phyloP scores from a whole-genome alignment of 2,113 vertebrate species.

The Apaloderma vittatum region DNA sequence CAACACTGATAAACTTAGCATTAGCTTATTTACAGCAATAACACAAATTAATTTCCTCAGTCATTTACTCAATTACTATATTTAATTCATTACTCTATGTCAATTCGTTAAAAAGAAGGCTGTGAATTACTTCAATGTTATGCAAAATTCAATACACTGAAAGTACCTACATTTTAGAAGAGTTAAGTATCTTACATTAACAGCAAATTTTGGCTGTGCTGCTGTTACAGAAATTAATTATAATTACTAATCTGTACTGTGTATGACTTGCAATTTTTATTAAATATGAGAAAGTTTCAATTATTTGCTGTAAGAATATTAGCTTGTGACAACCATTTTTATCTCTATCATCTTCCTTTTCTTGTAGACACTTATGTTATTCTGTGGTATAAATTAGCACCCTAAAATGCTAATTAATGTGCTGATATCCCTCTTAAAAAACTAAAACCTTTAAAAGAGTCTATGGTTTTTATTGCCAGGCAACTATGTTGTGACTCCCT shows the following conservation, averaged over 20 bases:
- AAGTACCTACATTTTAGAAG: not conserved
- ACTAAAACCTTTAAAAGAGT: not conserved
- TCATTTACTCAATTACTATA: conserved; percentile 17
- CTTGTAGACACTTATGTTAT: not conserved
- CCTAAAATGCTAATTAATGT: not conserved
- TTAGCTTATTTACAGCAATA: conserved; percentile 12
- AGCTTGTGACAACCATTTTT: not conserved
- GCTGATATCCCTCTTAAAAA: not conserved
- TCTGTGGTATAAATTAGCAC: not conserved
- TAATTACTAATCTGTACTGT: not conserved
- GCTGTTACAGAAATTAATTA: not conserved
- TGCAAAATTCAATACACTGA: not conserved
- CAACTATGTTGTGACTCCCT: not conserved
- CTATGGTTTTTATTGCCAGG: not conserved
- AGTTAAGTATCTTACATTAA: not conserved
- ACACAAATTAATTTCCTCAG: not conserved
- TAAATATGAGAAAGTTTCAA: not conserved
- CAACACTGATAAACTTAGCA: not conserved
- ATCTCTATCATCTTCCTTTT: not conserved
- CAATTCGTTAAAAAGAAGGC: conserved; percentile 1
- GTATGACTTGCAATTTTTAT: not conserved
- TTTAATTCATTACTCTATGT: not conserved
- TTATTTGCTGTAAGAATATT: not conserved
- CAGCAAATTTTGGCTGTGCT: not conserved
- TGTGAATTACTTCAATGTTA: not conserved